These are phyloP conservation scores for Puntigrus tetrazona DNA, from an alignment of 2,113 vertebrate genomes.

Conservation along the genomic window DNA sequence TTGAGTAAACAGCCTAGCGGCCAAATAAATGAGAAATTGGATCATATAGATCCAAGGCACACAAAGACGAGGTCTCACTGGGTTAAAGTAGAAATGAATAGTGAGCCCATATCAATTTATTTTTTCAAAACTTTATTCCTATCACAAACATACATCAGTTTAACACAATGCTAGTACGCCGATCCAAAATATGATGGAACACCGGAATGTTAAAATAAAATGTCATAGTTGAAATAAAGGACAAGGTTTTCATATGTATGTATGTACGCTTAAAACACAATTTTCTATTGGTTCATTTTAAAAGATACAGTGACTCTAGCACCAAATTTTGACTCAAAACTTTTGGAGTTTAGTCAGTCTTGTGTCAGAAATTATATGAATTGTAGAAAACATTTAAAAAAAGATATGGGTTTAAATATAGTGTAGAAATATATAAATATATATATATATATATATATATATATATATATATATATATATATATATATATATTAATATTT, in stretches of 20 bases:
- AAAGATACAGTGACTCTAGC: not conserved
- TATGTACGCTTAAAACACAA: not conserved
- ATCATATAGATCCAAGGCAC: not conserved
- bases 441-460: too few relatives aligned
- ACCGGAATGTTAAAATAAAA: conserved; percentile 62
- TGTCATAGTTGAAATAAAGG: conserved; percentile 2
- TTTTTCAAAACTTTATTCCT: conserved; percentile 60
- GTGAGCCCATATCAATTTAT: conserved; percentile 40
- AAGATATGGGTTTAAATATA: not conserved
- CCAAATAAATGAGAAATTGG: not conserved
- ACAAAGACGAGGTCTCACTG: not conserved
- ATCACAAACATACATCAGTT: conserved; percentile 58
- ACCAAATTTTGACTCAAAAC: not conserved
- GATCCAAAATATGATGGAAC: conserved; percentile 54
- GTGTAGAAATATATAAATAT: not conserved
- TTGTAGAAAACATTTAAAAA: not conserved
- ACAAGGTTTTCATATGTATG: conserved; percentile 9
- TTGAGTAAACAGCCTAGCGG: conserved; percentile 13
- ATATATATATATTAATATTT: too few relatives aligned
- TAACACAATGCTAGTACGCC: conserved; percentile 58
- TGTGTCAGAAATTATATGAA: conserved; percentile 6
- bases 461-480: too few relatives aligned
- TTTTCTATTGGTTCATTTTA: not conserved
- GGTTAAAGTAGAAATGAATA: conserved; percentile 1
- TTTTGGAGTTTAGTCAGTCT: not conserved